Conservation (phyloP, 2,113 vertebrate species). For the Sprattus sprattus region DNA sequence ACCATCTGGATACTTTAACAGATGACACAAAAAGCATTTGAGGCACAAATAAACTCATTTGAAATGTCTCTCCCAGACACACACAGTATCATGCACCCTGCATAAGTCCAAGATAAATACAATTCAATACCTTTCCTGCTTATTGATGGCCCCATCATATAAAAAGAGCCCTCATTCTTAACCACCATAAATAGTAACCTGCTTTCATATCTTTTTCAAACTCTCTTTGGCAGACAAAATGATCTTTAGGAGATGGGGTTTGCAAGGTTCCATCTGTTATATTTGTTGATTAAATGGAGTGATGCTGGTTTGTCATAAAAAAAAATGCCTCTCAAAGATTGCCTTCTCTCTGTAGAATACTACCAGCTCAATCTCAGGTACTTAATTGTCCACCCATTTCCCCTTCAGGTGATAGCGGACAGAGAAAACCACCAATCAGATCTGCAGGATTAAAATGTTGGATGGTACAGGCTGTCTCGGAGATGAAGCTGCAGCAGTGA, state of each 20-base stretch:
- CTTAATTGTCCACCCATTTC: not conserved
- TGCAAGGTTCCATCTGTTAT: slow-evolving; percentile 16
- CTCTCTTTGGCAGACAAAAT: slow-evolving; percentile 15
- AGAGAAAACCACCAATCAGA: not conserved
- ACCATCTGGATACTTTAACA: not conserved
- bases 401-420: not conserved
- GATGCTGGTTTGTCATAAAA: not conserved
- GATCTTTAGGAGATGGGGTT: slow-evolving; percentile 20
- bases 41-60: too few relatives aligned
- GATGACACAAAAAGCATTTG: not conserved
- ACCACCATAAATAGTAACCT: slow-evolving; percentile 5
- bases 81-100: too few relatives aligned
- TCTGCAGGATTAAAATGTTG: not conserved
- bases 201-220: not conserved
- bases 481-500: not conserved
- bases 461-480: not conserved
- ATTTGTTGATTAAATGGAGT: slow-evolving; percentile 2
- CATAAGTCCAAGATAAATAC: not conserved
- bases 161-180: slow-evolving; percentile 19
- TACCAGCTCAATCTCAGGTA: not conserved
- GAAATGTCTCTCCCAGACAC: too few relatives aligned
- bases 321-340: not conserved
- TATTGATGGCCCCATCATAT: not conserved
- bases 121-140: not conserved
- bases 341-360: not conserved